Evolutionary conservation across 2,888 invertebrate genomes (phyloP), one percentile per base, ranked within the genome.

Genomic region (Andrena dorsata): DNA sequence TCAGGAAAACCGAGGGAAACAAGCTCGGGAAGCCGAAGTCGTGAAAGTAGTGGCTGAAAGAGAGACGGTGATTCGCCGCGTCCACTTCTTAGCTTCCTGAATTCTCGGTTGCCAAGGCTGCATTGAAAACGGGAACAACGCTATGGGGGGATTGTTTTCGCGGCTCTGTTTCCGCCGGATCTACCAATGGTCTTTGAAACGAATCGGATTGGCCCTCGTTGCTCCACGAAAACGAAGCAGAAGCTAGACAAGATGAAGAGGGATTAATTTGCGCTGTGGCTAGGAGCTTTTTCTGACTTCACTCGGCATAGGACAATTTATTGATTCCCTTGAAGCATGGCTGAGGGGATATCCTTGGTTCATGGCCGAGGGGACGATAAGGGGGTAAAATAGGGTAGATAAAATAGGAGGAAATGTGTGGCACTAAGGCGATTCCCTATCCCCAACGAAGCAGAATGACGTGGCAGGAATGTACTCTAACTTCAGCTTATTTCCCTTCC

Each of bases 391-490:
- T 20, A 10, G 30, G 10, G 6, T 10, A 2, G 41, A 65, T 20
- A 32, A 2, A 66, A 26, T 8, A 41, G 51, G 30, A 49, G 64
- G n/a, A 64, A 74, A 10, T 28, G 28, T 16, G 7, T 13, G 53
- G 26, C 51, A 49, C 7, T 1, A 64, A 64, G 47, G 30, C 64
- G 30, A 75, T 61, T 79, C 60, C 71, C 76, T 66, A 73, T 69
- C 35, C 35, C 26, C 51, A 51, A 30, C 49, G 63, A 63, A 35
- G 20, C 60, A 41, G 72, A 68, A 78, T 78, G 85, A 84, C 70
- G 60, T 26, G 65, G 76, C 84, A 68, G 64, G 41, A 41, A 47
- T 53, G 51, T 47, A 47, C 61, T 63, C 68, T 56, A 53, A 58
- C 66, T 64, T 56, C 23, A 71, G n/a, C 60, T 76, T 74, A 64